Percentiles rank a stretch among this genome's conserved stretches.
phyloP scores from a whole-genome alignment of 2,113 vertebrate species.

The Bothrops jararaca region DNA sequence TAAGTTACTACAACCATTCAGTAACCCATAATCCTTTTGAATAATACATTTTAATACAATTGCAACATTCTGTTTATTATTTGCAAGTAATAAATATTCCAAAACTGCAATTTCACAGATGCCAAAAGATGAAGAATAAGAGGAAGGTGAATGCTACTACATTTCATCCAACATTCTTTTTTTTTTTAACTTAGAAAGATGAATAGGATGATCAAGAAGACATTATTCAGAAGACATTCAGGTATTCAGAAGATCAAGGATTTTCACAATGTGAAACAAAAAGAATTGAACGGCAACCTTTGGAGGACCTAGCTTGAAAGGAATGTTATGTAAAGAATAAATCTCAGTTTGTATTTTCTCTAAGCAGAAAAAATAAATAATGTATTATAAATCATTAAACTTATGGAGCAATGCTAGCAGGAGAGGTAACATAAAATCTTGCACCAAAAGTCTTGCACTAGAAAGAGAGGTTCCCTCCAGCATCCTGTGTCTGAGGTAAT shows the following conservation, averaged over 20 bases:
- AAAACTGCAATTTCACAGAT: neutral
- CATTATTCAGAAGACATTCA: neutral
- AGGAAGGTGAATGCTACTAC: neutral
- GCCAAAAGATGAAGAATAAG: neutral
- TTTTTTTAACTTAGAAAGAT: neutral
- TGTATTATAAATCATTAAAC: neutral
- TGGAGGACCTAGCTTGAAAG: neutral
- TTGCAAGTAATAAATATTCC: neutral
- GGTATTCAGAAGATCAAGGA: neutral
- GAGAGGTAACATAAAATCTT: neutral
- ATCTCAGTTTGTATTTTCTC: neutral
- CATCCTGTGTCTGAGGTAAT: neutral
- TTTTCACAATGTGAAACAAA: neutral
- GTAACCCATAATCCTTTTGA: neutral
- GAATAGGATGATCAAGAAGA: neutral
- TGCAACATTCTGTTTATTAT: neutral
- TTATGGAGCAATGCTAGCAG: neutral
- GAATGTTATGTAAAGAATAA: neutral
- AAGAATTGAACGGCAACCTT: neutral
- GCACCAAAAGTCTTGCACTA: neutral
- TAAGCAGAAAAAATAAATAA: neutral
- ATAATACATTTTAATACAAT: neutral
- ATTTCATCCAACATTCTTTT: neutral
- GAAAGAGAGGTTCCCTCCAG: neutral
- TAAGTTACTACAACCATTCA: neutral